These are phyloP conservation scores for Gymnodraco acuticeps DNA, from an alignment of 2,797 vertebrate species.

Conservation along the genomic window DNA sequence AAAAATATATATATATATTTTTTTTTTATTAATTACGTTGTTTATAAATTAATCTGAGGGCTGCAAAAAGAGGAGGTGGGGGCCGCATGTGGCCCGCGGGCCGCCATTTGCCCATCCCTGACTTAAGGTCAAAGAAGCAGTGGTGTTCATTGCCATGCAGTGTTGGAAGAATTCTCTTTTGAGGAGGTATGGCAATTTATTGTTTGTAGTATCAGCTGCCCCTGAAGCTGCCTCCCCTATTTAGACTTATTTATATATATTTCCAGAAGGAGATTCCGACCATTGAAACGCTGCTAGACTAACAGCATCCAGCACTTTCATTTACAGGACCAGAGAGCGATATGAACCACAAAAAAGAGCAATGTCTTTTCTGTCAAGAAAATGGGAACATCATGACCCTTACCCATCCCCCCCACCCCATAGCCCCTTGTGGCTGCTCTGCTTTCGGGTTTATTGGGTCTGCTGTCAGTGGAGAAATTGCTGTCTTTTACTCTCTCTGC, in stretches of 20 bases:
- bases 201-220: slow-evolving; percentile 1
- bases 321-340: slow-evolving; percentile 9
- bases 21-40: too few relatives aligned
- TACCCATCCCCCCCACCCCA: slow-evolving; percentile 2
- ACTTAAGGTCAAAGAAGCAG: background rate
- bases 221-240: background rate
- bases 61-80: too few relatives aligned
- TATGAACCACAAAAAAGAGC: slow-evolving; percentile 30
- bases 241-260: slow-evolving; percentile 20
- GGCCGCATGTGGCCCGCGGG: too few relatives aligned
- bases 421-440: slow-evolving; percentile 26
- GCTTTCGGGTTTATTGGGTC: slow-evolving; percentile 48
- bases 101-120: too few relatives aligned
- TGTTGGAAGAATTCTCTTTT: background rate
- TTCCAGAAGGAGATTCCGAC: slow-evolving; percentile 10
- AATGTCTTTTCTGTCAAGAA: slow-evolving; percentile 47
- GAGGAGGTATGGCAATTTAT: background rate
- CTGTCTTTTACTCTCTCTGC: slow-evolving; percentile 14
- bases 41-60: too few relatives aligned
- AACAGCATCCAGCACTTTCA: slow-evolving; percentile 25
- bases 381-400: slow-evolving; percentile 22
- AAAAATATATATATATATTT: too few relatives aligned
- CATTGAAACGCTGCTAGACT: slow-evolving; percentile 7
- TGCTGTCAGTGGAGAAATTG: slow-evolving; percentile 46
- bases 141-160: background rate